Evolutionary conservation across 2,888 invertebrate species (phyloP), one percentile per base, ranked within the genome.

Genomic region (Maniola hyperantus): DNA sequence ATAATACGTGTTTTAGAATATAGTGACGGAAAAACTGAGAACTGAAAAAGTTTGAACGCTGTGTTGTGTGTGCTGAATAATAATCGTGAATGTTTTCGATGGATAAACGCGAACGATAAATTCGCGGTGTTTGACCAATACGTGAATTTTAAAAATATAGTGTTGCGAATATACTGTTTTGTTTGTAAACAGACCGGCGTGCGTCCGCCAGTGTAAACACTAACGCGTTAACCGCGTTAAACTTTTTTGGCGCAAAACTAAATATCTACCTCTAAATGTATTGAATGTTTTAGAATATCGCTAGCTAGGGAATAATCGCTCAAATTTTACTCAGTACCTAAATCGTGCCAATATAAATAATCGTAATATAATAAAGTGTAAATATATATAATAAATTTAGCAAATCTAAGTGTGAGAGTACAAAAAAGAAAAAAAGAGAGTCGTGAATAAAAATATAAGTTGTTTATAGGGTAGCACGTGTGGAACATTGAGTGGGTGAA

Each of bases 121-220:
- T 70, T 60, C 54, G 63, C 54, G 72, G 71, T 54, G 64, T 74
- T 55, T 64, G 64, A 67, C 20, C 42, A 63, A 69, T 66, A 66
- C 42, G 67, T 68, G 66, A 50, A 67, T 64, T n/a, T 13, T 57
- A 54, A 55, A 77, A 79, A 79, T 74, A 73, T 65, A 77, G 69
- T 77, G 80, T 79, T 77, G 76, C 26, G 76, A 72, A 74, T 78
- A 74, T 78, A 83, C 57, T 20, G 57, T 57, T 82, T 77, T 91
- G 91, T 91, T 92, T 86, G 90, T 91, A 91, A 92, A 92, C 91
- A 92, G 75, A 75, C 75, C 83, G 79, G 88, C 89, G 87, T 87
- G 89, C 80, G 83, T 79, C 76, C 79, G 78, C 76, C 69, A 73
- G 72, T 67, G 76, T 76, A 75, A 77, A 76, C 73, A 73, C 64